Evolutionary conservation across 2,888 invertebrate genomes (phyloP).

Genomic region (Dynastes tityus): DNA sequence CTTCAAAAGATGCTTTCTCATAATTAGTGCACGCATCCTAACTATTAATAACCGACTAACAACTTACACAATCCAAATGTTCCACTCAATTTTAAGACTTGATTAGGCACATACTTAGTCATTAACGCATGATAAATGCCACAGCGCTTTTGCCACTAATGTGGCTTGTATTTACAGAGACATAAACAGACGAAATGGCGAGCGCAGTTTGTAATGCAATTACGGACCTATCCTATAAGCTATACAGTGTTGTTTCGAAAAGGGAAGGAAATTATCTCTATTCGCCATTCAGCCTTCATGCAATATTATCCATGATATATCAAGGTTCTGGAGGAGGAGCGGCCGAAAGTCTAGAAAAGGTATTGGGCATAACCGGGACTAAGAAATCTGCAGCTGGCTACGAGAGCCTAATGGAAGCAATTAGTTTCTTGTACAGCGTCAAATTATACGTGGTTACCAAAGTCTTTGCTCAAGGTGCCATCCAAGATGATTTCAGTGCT

Average conservation of each 20-base stretch:
- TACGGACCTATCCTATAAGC: constrained; percentile 62
- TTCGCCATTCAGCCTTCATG: constrained; percentile 69
- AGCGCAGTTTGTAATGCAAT: constrained; percentile 62
- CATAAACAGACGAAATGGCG: constrained; percentile 26
- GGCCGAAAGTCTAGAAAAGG: constrained; percentile 61
- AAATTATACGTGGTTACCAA: constrained; percentile 82
- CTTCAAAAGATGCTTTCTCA: not conserved
- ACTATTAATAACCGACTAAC: too few species aligned
- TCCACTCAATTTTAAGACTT: too few species aligned
- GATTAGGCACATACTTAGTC: too few species aligned
- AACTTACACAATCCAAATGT: too few species aligned
- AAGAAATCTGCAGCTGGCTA: constrained; percentile 58
- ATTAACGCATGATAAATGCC: too few species aligned
- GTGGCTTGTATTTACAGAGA: constrained; percentile 6
- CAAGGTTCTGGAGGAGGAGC: constrained; percentile 67
- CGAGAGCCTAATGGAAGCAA: constrained; percentile 58
- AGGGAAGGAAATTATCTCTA: constrained; percentile 65
- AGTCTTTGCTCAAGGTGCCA: constrained; percentile 73
- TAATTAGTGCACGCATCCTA: too few species aligned
- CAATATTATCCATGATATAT: constrained; percentile 67
- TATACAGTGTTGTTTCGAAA: constrained; percentile 62
- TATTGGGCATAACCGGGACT: constrained; percentile 57
- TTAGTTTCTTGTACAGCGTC: constrained; percentile 70
- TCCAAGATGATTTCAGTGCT: constrained; percentile 74
- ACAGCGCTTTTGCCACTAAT: not conserved